A percentile compares a stretch with the other conserved stretches of the same genome.
phyloP scores from a whole-genome alignment of 2,113 vertebrate genomes.

The Zeus faber region DNA sequence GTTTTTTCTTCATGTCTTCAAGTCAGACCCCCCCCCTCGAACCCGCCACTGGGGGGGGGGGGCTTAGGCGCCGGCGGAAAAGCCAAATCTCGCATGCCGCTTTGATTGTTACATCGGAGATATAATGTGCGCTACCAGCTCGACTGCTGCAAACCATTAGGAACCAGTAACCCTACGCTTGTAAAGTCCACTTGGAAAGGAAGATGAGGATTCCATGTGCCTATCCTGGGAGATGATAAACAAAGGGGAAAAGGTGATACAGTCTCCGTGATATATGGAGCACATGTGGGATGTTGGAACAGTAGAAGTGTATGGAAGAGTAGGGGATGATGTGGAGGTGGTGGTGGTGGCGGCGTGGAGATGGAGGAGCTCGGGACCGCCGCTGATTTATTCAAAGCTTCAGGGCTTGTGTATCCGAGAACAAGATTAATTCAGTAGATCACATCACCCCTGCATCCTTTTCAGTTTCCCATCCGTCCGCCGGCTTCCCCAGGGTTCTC shows the following conservation, averaged over 20 bases:
- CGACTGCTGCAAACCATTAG: slow-evolving; percentile 94
- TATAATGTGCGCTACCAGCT: slow-evolving; percentile 95
- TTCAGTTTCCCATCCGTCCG: slow-evolving; percentile 39
- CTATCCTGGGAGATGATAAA: slow-evolving; percentile 86
- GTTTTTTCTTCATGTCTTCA: slow-evolving; percentile 65
- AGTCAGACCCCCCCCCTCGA: slow-evolving; percentile 80
- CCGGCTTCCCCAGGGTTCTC: slow-evolving; percentile 1
- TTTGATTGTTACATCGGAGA: slow-evolving; percentile 99
- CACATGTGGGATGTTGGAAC: slow-evolving; percentile 76
- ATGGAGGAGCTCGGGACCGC: too few species aligned
- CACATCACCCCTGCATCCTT: slow-evolving; percentile 69
- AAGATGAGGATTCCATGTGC: slow-evolving; percentile 98
- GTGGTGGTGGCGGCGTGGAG: slow-evolving; percentile 55
- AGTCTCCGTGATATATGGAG: slow-evolving; percentile 90
- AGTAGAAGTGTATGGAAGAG: slow-evolving; percentile 38
- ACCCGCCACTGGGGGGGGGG: too few species aligned
- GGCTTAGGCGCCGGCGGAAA: slow-evolving; percentile 78
- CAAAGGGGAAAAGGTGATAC: slow-evolving; percentile 81
- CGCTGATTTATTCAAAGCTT: slow-evolving; percentile 76
- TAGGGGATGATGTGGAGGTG: slow-evolving; percentile 12
- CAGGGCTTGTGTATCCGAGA: slow-evolving; percentile 68
- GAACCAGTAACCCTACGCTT: slow-evolving; percentile 84
- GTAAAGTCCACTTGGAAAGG: slow-evolving; percentile 94
- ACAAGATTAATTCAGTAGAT: slow-evolving; percentile 76
- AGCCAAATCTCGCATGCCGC: slow-evolving; percentile 87